Conservation (phyloP, 2,797 vertebrate genomes). For the Gila robusta region DNA sequence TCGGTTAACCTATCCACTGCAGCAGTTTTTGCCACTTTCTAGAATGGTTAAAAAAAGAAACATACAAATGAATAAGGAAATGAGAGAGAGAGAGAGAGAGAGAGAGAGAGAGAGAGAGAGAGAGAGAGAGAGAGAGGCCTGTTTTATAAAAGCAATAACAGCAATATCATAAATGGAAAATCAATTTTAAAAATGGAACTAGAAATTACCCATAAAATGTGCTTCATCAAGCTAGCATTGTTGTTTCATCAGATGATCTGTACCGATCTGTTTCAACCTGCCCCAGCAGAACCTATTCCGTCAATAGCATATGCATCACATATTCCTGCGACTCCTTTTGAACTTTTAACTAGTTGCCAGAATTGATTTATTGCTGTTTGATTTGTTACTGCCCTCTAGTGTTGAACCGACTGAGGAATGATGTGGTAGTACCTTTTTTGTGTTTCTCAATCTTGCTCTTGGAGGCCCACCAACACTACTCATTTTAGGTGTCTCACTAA, state of each 20-base stretch:
- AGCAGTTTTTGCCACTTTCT: constrained; percentile 89
- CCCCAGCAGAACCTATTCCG: constrained; percentile 14
- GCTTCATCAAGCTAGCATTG: background rate
- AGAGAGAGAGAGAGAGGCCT: no score
- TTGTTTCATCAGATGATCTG: background rate
- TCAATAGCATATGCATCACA: constrained; percentile 21
- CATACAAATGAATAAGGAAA: background rate
- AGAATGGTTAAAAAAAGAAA: constrained; percentile 46
- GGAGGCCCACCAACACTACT: constrained; percentile 10
- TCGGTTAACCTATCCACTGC: constrained; percentile 92
- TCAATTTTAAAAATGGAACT: background rate
- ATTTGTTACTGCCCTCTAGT: constrained; percentile 46
- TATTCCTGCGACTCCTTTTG: constrained; percentile 23
- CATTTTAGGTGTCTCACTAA: background rate
- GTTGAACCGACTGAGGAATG: background rate
- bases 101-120: no score
- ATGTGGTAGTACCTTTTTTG: background rate
- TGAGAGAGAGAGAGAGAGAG: no score
- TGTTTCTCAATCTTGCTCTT: constrained; percentile 1
- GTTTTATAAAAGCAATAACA: background rate
- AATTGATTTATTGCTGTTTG: constrained; percentile 18
- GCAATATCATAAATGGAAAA: background rate
- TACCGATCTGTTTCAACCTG: constrained; percentile 6
- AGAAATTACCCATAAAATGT: background rate
- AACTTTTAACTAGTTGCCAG: constrained; percentile 31